Conservation (phyloP, 2,797 vertebrate species). For the Takifugu rubripes region DNA sequence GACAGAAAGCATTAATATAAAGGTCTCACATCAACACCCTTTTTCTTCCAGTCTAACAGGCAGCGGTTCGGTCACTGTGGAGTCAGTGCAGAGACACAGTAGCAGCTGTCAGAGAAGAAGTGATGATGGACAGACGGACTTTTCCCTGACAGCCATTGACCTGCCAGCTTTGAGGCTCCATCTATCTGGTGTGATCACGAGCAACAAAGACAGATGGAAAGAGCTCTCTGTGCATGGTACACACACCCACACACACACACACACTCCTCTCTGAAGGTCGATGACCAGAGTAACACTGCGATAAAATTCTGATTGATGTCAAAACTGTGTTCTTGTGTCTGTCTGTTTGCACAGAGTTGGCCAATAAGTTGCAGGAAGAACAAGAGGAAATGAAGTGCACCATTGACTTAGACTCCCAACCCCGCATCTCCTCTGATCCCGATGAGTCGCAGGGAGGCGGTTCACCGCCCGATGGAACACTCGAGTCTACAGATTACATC, state of each 20-base stretch:
- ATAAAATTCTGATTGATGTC: background rate
- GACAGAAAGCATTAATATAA: background rate
- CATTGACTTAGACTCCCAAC: conserved; percentile 32
- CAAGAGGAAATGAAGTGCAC: conserved; percentile 28
- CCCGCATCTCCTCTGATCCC: conserved; percentile 18
- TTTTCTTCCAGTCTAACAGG: conserved; percentile 66
- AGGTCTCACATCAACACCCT: background rate
- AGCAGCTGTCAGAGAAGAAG: conserved; percentile 54
- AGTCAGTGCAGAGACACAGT: conserved; percentile 79
- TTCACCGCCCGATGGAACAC: conserved; percentile 26
- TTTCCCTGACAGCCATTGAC: conserved; percentile 85
- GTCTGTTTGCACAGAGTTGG: conserved; percentile 59
- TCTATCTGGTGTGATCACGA: conserved; percentile 85
- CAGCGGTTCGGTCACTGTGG: conserved; percentile 74
- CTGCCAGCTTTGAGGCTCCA: conserved; percentile 82
- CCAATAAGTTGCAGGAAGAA: conserved; percentile 65
- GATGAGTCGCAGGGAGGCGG: conserved; percentile 49
- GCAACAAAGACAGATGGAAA: conserved; percentile 97
- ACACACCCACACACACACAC: conserved; percentile 9
- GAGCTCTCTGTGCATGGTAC: conserved; percentile 89
- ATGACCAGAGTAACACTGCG: background rate
- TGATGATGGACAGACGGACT: conserved; percentile 74
- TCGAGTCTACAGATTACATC: conserved; percentile 35
- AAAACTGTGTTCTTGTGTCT: background rate
- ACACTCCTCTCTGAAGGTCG: background rate